These are phyloP conservation scores for Bufo bufo DNA, from an alignment of 2,113 vertebrate species.

Conservation along the genomic window DNA sequence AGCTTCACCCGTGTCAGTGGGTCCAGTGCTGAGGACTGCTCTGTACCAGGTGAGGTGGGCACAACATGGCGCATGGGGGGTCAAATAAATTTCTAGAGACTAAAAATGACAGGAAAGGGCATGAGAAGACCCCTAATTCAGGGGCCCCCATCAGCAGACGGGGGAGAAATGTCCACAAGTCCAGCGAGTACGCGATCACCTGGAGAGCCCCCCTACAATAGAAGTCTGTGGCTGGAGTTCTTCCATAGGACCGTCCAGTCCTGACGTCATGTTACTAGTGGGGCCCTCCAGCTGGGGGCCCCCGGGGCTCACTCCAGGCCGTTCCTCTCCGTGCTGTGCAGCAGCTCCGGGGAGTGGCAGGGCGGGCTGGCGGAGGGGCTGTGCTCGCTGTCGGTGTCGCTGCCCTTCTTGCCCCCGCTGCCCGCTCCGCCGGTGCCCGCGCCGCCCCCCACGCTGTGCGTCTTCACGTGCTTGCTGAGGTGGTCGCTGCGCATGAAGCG, in stretches of 20 bases:
- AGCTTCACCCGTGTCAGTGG: conserved; percentile 68
- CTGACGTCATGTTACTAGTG: neutral
- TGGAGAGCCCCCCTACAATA: neutral
- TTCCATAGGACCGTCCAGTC: neutral
- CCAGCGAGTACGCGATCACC: conserved; percentile 9
- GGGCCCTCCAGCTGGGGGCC: neutral
- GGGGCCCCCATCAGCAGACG: too few species aligned
- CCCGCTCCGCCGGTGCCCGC: conserved; percentile 80
- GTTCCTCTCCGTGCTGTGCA: conserved; percentile 84
- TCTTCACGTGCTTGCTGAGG: conserved; percentile 93
- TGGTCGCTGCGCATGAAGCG: conserved; percentile 95
- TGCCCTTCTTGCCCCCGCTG: conserved; percentile 86
- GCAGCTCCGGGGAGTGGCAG: conserved; percentile 93
- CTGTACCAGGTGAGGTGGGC: neutral
- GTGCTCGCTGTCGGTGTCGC: conserved; percentile 97
- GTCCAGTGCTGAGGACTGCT: conserved; percentile 10
- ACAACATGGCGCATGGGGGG: neutral
- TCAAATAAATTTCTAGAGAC: conserved; percentile 24
- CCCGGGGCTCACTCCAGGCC: conserved; percentile 70
- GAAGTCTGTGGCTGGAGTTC: neutral
- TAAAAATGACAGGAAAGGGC: neutral
- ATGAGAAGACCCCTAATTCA: neutral
- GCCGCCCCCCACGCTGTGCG: conserved; percentile 80
- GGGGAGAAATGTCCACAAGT: neutral
- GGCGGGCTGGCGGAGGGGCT: conserved; percentile 89